A percentile compares a stretch with the other conserved stretches of the same genome.
These are phyloP conservation scores for Euzetes globulus DNA, from an alignment of 2,888 invertebrate species.

Conservation along the genomic window DNA sequence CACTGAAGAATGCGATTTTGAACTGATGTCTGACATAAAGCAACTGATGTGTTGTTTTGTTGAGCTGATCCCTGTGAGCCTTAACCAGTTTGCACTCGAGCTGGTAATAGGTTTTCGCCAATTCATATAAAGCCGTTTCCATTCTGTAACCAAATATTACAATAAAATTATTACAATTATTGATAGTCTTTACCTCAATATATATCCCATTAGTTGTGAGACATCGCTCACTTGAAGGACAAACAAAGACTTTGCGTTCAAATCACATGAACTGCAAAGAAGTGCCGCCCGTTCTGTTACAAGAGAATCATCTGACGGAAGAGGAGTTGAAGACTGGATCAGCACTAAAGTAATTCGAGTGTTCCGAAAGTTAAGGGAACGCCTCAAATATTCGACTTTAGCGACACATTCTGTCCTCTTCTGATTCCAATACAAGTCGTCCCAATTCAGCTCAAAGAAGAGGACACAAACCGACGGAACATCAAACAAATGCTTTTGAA, in stretches of 20 bases:
- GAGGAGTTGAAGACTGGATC: constrained; percentile 67
- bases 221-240: constrained; percentile 74
- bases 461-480: constrained; percentile 88
- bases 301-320: constrained; percentile 55
- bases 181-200: constrained; percentile 20
- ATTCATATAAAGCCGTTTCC: constrained; percentile 87
- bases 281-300: constrained; percentile 85
- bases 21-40: constrained; percentile 92
- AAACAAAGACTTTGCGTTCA: constrained; percentile 84
- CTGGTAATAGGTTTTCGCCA: constrained; percentile 85
- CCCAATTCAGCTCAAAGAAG: constrained; percentile 97
- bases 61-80: constrained; percentile 78
- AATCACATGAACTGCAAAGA: constrained; percentile 80
- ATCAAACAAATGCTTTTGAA: constrained; percentile 78
- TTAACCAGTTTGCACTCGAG: constrained; percentile 77
- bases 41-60: constrained; percentile 81
- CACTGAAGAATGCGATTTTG: constrained; percentile 90
- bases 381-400: constrained; percentile 63
- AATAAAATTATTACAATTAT: constrained; percentile 44
- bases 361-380: constrained; percentile 58
- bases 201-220: constrained; percentile 48
- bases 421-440: constrained; percentile 85
- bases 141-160: constrained; percentile 54
- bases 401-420: constrained; percentile 89
- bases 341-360: constrained; percentile 73